A percentile compares a stretch with the other conserved stretches of the same genome.
Evolutionary conservation across 2,797 vertebrate species (phyloP).

Genomic region (Tapirus indicus): DNA sequence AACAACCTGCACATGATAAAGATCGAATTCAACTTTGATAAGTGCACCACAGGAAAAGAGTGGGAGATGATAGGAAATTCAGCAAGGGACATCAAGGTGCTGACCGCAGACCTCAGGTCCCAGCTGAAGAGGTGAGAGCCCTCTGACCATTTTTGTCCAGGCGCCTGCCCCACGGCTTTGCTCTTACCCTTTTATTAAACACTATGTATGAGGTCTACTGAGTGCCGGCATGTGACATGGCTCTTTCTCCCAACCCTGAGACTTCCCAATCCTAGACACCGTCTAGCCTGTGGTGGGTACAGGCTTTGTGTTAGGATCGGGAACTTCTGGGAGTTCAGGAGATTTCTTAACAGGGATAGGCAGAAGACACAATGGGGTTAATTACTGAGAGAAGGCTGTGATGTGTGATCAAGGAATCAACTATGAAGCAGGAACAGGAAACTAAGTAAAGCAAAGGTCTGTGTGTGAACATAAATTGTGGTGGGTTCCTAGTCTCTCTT

Average conservation of each 20-base stretch:
- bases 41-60: neutral
- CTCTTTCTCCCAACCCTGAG: neutral
- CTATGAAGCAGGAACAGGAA: neutral
- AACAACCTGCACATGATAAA: neutral
- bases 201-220: neutral
- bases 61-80: neutral
- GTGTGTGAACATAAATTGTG: neutral
- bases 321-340: neutral
- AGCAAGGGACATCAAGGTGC: too few species aligned
- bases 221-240: accelerated
- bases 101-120: neutral
- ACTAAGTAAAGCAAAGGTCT: neutral
- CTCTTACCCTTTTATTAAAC: neutral
- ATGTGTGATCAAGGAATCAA: neutral
- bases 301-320: neutral
- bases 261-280: neutral
- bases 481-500: neutral
- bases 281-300: neutral
- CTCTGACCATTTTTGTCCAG: neutral
- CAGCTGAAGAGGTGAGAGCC: neutral
- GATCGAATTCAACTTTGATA: neutral
- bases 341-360: neutral
- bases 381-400: neutral
- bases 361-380: too few species aligned
- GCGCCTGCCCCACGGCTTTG: neutral